A percentile compares a stretch with the other conserved stretches of the same genome.
Conservation (phyloP, 2,888 invertebrate genomes). For the Cryptocephalus primarius region DNA sequence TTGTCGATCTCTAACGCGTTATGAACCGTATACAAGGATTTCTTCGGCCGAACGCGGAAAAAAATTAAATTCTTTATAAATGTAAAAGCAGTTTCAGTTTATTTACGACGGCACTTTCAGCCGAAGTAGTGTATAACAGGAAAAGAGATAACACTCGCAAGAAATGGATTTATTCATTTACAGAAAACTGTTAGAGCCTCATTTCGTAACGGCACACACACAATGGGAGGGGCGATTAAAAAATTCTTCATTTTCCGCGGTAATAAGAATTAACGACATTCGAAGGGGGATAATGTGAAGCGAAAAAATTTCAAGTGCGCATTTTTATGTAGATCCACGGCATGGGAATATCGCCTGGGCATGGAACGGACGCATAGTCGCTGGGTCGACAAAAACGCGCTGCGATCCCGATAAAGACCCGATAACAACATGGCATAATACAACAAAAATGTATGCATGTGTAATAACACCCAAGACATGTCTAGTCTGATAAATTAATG, state of each 20-base stretch:
- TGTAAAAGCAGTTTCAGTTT: conserved; percentile 18
- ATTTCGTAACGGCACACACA: conserved; percentile 21
- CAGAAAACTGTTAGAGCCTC: conserved; percentile 19
- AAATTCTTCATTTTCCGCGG: conserved; percentile 24
- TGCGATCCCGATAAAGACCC: too few relatives aligned
- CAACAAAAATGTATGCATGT: too few relatives aligned
- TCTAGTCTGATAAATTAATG: too few relatives aligned
- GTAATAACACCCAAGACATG: too few relatives aligned
- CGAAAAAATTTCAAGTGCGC: conserved; percentile 9
- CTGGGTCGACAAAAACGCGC: background rate
- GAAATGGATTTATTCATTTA: conserved; percentile 26
- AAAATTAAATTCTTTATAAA: conserved; percentile 20
- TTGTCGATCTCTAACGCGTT: background rate
- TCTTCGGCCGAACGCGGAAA: conserved; percentile 9
- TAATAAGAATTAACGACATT: conserved; percentile 26
- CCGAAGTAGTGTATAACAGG: conserved; percentile 21
- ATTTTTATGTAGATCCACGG: conserved; percentile 17
- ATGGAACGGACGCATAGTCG: background rate
- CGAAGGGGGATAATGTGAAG: conserved; percentile 4
- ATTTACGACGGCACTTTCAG: conserved; percentile 21
- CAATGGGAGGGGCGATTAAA: conserved; percentile 25
- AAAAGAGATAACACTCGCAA: conserved; percentile 24
- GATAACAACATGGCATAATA: too few relatives aligned
- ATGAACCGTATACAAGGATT: conserved; percentile 10
- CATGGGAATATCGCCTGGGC: background rate